Conservation (phyloP, 1,140 invertebrate species). For the Drosophila nannoptera region DNA sequence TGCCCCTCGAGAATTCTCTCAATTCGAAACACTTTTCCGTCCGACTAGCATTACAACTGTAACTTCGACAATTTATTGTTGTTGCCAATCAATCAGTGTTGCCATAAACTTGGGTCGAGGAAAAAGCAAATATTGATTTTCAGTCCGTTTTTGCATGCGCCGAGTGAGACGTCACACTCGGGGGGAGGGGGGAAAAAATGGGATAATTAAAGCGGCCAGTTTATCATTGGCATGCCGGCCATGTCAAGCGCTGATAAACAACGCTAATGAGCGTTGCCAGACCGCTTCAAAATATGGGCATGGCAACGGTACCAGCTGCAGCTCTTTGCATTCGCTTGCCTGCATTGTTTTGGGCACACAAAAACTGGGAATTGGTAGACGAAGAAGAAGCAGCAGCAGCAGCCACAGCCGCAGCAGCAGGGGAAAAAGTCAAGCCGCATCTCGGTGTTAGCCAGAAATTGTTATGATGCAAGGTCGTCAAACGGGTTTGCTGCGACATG, state of each 20-base stretch:
- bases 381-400: background rate
- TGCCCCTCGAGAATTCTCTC: background rate
- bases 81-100: too few species aligned
- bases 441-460: conserved; percentile 19
- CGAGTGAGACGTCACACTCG: too few species aligned
- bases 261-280: conserved; percentile 15
- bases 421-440: background rate
- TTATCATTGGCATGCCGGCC: background rate
- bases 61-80: too few species aligned
- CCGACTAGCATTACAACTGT: too few species aligned
- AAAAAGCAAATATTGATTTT: background rate
- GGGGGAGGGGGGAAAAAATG: background rate
- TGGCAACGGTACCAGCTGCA: conserved; percentile 14
- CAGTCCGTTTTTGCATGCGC: background rate
- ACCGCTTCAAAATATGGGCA: background rate
- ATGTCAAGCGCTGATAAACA: conserved; percentile 1
- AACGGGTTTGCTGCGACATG: conserved; percentile 70
- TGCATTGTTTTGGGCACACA: background rate
- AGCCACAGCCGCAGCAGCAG: background rate
- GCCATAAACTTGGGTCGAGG: too few species aligned
- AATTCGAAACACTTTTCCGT: too few species aligned
- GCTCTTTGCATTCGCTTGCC: conserved; percentile 67
- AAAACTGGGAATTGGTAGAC: background rate
- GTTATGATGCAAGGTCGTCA: conserved; percentile 75
- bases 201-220: background rate